Conservation (phyloP, 1,140 invertebrate species). For the Solen grandis region DNA sequence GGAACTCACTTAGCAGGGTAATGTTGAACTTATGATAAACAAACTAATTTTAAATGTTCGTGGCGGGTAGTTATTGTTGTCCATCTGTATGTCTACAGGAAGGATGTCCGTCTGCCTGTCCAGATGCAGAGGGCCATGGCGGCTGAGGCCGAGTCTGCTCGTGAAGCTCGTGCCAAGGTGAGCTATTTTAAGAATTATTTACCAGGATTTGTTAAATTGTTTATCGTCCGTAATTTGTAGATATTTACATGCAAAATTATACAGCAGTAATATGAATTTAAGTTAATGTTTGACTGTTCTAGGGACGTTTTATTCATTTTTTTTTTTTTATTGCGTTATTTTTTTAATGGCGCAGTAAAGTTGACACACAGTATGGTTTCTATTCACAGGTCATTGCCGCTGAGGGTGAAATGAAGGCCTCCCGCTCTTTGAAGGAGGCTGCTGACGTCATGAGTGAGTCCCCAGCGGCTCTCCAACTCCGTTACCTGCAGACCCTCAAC, state of each 20-base stretch:
- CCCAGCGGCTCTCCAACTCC: conserved; percentile 91
- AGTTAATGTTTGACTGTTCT: too few species aligned
- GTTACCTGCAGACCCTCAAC: conserved; percentile 85
- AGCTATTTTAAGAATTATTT: too few species aligned
- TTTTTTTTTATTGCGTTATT: too few species aligned
- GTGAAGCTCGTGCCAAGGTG: conserved; percentile 75
- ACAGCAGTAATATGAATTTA: too few species aligned
- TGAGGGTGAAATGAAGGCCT: conserved; percentile 84
- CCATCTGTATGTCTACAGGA: conserved; percentile 82
- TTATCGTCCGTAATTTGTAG: too few species aligned
- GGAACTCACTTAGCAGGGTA: too few species aligned
- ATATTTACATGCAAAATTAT: too few species aligned
- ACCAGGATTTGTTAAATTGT: too few species aligned
- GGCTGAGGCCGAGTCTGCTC: conserved; percentile 71
- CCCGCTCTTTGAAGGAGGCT: conserved; percentile 93
- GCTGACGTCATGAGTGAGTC: conserved; percentile 93
- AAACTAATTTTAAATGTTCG: too few species aligned
- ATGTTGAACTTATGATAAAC: too few species aligned
- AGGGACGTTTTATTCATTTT: too few species aligned
- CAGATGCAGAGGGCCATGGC: conserved; percentile 75
- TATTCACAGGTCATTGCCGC: conserved; percentile 78
- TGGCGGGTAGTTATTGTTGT: too few species aligned
- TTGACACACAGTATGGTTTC: background rate
- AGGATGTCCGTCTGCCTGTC: conserved; percentile 71
- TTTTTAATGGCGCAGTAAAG: background rate